Evolutionary conservation across 1,140 invertebrate species (phyloP).

Genomic region (Atta colombica): DNA sequence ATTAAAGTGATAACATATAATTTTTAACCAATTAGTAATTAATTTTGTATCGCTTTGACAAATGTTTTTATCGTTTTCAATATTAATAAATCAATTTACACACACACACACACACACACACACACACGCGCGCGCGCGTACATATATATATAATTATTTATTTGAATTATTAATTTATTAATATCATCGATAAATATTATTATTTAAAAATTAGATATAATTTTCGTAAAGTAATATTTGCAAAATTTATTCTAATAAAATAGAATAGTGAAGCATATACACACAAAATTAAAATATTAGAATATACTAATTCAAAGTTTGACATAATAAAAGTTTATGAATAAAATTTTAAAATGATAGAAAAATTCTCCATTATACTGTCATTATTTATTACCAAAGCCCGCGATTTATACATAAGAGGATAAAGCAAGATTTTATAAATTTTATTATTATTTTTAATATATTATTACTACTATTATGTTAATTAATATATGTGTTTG

Average conservation of each 20-base stretch:
- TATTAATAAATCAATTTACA: not conserved
- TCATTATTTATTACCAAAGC: not conserved
- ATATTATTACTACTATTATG: not conserved
- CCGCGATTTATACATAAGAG: not conserved
- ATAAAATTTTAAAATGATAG: not conserved
- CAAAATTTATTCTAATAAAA: not conserved
- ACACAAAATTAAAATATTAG: not conserved
- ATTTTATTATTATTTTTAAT: not conserved
- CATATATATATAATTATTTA: not conserved
- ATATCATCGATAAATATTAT: not conserved
- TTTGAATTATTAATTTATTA: too few species aligned
- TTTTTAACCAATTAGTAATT: not conserved
- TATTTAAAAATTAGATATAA: not conserved
- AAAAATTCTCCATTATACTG: not conserved
- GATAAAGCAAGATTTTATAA: not conserved
- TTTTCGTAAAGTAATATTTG: not conserved
- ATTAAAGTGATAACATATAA: not conserved
- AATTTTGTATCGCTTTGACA: not conserved
- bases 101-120: too few species aligned
- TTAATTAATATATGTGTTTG: not conserved
- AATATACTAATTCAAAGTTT: not conserved
- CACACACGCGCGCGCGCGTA: too few species aligned
- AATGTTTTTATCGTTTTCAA: not conserved
- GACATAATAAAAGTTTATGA: not conserved
- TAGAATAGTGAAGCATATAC: not conserved